These are phyloP conservation scores for Entomobrya multifasciata DNA, from an alignment of 2,888 invertebrate genomes.

Conservation along the genomic window DNA sequence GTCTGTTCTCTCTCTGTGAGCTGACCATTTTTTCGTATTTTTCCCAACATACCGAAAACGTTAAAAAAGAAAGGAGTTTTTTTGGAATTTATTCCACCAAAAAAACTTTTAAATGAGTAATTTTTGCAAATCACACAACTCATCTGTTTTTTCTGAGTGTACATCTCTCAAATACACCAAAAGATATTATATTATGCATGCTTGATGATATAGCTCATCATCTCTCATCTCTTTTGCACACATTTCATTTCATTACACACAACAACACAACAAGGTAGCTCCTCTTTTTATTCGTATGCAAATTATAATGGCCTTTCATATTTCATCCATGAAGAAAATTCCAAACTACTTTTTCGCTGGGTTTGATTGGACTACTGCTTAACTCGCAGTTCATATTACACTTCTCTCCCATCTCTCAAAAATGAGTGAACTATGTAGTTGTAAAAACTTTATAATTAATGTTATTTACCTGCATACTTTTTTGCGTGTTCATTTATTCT, in stretches of 20 bases:
- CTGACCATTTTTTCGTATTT: background rate
- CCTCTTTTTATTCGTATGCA: constrained; percentile 76
- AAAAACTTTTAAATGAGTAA: constrained; percentile 21
- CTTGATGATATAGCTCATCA: constrained; percentile 33
- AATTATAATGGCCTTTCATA: constrained; percentile 76
- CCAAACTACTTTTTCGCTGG: background rate
- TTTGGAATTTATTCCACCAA: background rate
- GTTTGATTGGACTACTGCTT: background rate
- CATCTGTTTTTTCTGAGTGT: no score
- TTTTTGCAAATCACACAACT: constrained; percentile 51
- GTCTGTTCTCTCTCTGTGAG: background rate
- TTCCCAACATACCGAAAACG: constrained; percentile 32
- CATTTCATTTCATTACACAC: constrained; percentile 71
- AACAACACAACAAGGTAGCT: constrained; percentile 73
- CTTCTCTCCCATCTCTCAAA: no score
- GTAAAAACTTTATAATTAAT: constrained; percentile 38
- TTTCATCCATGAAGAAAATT: constrained; percentile 64
- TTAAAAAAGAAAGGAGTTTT: background rate
- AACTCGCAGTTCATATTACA: no score
- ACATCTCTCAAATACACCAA: no score
- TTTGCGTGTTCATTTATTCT: background rate
- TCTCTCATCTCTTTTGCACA: constrained; percentile 31
- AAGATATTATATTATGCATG: no score
- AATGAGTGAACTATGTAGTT: no score
- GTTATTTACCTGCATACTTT: constrained; percentile 19